These are phyloP conservation scores for Chymomyza costata DNA, from an alignment of 1,140 invertebrate genomes.

Conservation along the genomic window DNA sequence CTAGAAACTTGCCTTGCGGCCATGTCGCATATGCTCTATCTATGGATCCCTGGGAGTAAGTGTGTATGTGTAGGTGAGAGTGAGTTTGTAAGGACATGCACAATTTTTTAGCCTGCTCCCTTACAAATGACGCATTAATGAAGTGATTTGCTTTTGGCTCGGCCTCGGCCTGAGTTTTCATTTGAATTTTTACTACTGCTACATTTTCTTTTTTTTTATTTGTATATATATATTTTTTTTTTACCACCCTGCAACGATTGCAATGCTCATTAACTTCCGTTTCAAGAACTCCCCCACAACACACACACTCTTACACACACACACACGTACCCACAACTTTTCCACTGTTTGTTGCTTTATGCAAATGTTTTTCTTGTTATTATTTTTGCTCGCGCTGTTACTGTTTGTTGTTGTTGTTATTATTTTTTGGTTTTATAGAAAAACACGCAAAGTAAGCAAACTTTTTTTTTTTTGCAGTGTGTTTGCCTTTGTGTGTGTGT, in stretches of 20 bases:
- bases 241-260: constrained; percentile 11
- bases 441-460: constrained; percentile 70
- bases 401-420: constrained; percentile 28
- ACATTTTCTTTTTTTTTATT: constrained; percentile 24
- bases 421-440: constrained; percentile 63
- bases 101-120: constrained; percentile 24
- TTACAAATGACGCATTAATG: constrained; percentile 69
- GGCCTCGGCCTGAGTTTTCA: constrained; percentile 21
- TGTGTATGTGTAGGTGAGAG: constrained; percentile 26
- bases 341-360: constrained; percentile 64
- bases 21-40: constrained; percentile 52
- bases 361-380: constrained; percentile 71
- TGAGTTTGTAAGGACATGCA: no score
- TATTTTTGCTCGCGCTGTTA: constrained; percentile 46
- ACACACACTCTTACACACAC: neutral
- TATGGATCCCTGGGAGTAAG: constrained; percentile 24
- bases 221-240: constrained; percentile 6
- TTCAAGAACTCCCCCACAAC: constrained; percentile 30
- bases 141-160: constrained; percentile 55
- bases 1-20: constrained; percentile 36
- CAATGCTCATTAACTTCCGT: constrained; percentile 62
- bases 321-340: constrained; percentile 11
- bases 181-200: constrained; percentile 28
- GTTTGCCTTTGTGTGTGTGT: constrained; percentile 1
- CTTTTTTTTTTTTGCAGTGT: constrained; percentile 29